phyloP scores from a whole-genome alignment of 2,797 vertebrate species.

The Pipistrellus kuhlii region DNA sequence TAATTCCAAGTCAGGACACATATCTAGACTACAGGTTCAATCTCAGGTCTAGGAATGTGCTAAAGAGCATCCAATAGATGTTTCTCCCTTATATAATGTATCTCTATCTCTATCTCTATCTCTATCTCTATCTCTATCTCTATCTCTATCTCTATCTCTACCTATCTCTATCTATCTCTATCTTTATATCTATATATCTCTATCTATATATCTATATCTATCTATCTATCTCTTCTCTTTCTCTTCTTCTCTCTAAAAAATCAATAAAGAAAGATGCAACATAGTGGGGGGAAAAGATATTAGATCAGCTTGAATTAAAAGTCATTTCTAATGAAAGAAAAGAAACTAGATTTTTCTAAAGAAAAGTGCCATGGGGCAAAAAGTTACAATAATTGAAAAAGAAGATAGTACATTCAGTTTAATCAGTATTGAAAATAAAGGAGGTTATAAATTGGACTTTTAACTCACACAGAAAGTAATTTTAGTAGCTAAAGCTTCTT shows the following conservation, averaged over 20 bases:
- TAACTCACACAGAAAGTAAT: conserved; percentile 75
- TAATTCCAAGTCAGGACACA: not conserved
- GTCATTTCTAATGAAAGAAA: conserved; percentile 40
- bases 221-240: not conserved
- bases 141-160: too few relatives aligned
- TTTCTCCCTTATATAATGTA: not conserved
- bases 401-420: conserved; percentile 56
- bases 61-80: not conserved
- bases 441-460: conserved; percentile 74
- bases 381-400: conserved; percentile 62
- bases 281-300: not conserved
- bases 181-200: too few relatives aligned
- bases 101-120: too few relatives aligned
- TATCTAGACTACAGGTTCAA: not conserved
- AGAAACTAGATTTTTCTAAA: conserved; percentile 51
- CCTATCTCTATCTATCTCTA: not conserved
- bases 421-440: conserved; percentile 69
- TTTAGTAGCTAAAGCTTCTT: conserved; percentile 57
- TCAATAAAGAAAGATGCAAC: not conserved
- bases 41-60: not conserved
- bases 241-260: not conserved
- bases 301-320: conserved; percentile 31
- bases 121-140: too few relatives aligned
- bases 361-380: conserved; percentile 9
- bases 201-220: not conserved